Evolutionary conservation across 1,140 invertebrate genomes (phyloP), one percentile per base, ranked within the genome.

Genomic region (Halictus rubicundus): DNA sequence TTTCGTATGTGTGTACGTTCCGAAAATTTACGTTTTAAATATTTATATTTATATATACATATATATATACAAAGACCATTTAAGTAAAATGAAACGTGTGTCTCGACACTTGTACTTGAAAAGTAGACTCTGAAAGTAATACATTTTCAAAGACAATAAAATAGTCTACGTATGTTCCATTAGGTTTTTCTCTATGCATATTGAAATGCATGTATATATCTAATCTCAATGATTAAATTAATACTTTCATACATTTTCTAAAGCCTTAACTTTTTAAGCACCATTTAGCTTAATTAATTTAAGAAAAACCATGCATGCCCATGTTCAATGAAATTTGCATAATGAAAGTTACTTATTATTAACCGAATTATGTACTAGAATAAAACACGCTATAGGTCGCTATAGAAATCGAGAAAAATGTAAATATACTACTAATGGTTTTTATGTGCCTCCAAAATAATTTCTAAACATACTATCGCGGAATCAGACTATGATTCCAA

Each of bases 101-200:
- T 77, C 23, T 42, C n/a, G 57, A 49, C 2, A 19, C 54, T 73
- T 46, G 64, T 78, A 37, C 57, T 57, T 64, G 16, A 65, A 64
- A 57, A 10, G 64, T 65, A 46, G 21, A 39, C 1, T 49, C 52
- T 68, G 42, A 79, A 75, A 61, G 74, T 54, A 59, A 65, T 75
- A 52, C 73, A 82, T 52, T 46, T 86, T 86, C 65, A 61, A 85
- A 73, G 84, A 86, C 84, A 86, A 86, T 86, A 86, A 86, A 85
- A 77, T 72, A 78, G 60, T 74, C 76, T 78, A 79, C 16, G 23
- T 81, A 86, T 66, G 59, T 66, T 68, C 42, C 68, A 78, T 78
- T 86, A 49, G 63, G 63, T 86, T 84, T 57, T 66, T 46, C 64
- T 66, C 37, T 49, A 66, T 46, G 42, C 9, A 49, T 46, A 66